Evolutionary conservation across 1,140 invertebrate species (phyloP), one percentile per base, ranked within the genome.

Genomic region (Bombus breviceps): DNA sequence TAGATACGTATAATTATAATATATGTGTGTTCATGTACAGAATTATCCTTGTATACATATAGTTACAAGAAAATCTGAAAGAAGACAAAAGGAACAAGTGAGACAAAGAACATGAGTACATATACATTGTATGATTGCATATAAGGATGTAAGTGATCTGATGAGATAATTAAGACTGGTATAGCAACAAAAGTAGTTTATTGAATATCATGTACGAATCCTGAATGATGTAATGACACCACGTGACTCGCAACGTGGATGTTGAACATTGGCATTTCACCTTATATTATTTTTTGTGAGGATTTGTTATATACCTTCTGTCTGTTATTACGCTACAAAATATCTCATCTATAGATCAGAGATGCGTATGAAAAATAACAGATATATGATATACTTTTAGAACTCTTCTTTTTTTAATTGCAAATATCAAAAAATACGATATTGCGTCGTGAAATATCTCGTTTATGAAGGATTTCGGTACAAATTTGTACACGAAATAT

Each of bases 211-310:
- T 25, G n/a, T 32, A 59, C 3, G 10, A 78, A 59, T 84, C 59
- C 18, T 68, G 64, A 47, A 12, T 84, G 74, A 78, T 68, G 73
- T 57, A 83, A 83, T 13, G 15, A 13, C 4, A 15, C 28, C 82
- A 71, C 47, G 75, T 84, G 82, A 69, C n/a, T 43, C 12, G 28
- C 37, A 75, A 84, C 66, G 64, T 84, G 73, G 64, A 47, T 32
- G 9, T 66, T 66, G 1, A 12, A 37, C 3, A 74, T 10, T 41
- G 25, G 2, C 59, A 47, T 81, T 41, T 32, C n/a, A 13, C 1
- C 15, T 15, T 37, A 3, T 12, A 13, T 32, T 39, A 1, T 13
- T 34, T 18, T 34, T 28, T 47, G 12, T 28, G 13, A 62, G 10
- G 59, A 62, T 62, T 5, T n/a, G 28, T 62, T 62, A 13, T 13